Conservation (phyloP, 2,113 vertebrate genomes). For the Crotophaga sulcirostris region DNA sequence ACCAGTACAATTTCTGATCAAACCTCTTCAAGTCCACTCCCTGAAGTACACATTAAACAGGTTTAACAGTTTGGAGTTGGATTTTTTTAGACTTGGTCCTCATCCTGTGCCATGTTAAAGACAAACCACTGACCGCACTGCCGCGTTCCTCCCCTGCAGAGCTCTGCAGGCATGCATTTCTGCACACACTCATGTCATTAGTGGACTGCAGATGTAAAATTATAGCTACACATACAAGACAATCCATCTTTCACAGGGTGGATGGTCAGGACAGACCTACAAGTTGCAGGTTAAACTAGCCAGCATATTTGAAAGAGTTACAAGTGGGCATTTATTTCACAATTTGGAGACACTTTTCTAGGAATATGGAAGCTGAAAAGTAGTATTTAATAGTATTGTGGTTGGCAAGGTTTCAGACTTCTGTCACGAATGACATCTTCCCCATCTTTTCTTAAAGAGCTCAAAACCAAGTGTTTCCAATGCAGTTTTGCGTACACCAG, state of each 20-base stretch:
- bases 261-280: neutral
- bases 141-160: neutral
- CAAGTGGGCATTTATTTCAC: neutral
- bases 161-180: neutral
- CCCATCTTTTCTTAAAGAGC: neutral
- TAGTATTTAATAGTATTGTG: neutral
- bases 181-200: neutral
- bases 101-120: neutral
- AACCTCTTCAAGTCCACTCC: neutral
- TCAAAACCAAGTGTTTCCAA: neutral
- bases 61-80: neutral
- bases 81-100: neutral
- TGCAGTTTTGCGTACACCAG: neutral
- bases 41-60: neutral
- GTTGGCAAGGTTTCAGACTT: neutral
- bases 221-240: neutral
- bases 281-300: neutral
- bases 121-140: neutral
- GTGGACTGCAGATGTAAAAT: neutral
- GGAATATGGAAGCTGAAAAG: neutral
- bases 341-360: neutral
- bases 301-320: neutral
- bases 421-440: neutral
- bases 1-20: neutral
- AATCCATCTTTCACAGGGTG: neutral